Base-by-base conservation (phyloP, 1,140 invertebrate genomes). In the Drosophila tristis region DNA sequence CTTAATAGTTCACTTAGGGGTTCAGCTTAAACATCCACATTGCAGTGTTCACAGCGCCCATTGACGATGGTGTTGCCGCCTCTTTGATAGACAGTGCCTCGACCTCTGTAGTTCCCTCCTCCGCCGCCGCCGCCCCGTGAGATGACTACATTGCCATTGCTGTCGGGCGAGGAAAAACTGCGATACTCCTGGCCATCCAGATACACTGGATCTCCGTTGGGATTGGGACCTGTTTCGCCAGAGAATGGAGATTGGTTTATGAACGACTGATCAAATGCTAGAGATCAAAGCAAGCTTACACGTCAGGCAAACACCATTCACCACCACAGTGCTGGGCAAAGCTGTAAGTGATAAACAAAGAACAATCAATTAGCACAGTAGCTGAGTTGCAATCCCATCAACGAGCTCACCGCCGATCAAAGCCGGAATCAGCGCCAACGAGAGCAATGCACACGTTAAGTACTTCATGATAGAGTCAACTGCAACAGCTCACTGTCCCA, bases 121-220 rank as follows among this genome's bases (percentile, higher is more conserved):
- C 47, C 13, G 2, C 5, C 13, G 1, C 47, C 13, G 2, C 5
- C 58, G 0, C 64, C 64, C 11, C 75, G 9, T 39, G 82, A 43
- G 5, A 86, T 50, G 4, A 86, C 55, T 13, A 86, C 82, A 50
- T 78, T 82, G 6, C 57, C 73, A 45, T 53, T 44, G 35, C 66
- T 60, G 6, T 50, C 20, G 2, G 72, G 43, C 0, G 67, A 57
- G 8, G 55, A 74, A 42, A 86, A 86, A n/a, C 82, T 89, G 15
- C 82, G 82, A 51, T 86, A 86, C 25, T 82, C 62, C 60, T 86
- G 74, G 3, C 82, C 82, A 71, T 68, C 44, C 5, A 82, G 16
- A 25, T 76, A 75, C 5, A 86, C 78, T 8, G 51, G 47, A 1
- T 81, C 74, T 0, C 82, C 82, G 13, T 79, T n/a, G 1, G 78